phyloP scores from a whole-genome alignment of 2,888 invertebrate genomes.

The Aleiodes alternator region DNA sequence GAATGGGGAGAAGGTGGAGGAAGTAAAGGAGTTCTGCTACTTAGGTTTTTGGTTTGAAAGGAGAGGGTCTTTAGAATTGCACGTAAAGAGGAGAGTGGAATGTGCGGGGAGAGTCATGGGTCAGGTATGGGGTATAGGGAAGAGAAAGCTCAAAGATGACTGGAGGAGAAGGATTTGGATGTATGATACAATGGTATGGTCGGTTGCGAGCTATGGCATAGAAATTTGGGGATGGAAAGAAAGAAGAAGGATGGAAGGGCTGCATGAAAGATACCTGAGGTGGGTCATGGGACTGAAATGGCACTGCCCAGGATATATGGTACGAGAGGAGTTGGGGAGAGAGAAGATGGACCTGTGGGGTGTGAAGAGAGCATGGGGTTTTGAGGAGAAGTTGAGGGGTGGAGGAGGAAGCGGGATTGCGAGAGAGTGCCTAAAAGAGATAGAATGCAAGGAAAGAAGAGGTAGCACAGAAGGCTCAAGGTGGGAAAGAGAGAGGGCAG shows the following conservation, averaged over 20 bases:
- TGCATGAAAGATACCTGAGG: conserved; percentile 42
- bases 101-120: conserved; percentile 29
- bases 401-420: too few relatives aligned
- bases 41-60: conserved; percentile 1
- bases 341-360: too few relatives aligned
- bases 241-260: conserved; percentile 26
- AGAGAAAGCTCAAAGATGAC: too few relatives aligned
- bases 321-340: too few relatives aligned
- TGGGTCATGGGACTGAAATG: too few relatives aligned
- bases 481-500: neutral
- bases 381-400: too few relatives aligned
- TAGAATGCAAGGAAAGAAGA: neutral
- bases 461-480: conserved; percentile 1
- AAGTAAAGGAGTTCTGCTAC: neutral
- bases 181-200: conserved; percentile 10
- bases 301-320: too few relatives aligned
- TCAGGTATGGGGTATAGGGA: conserved; percentile 35
- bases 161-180: conserved; percentile 26
- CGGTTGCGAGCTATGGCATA: conserved; percentile 1
- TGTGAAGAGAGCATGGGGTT: too few relatives aligned
- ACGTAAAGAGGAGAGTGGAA: conserved; percentile 10
- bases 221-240: conserved; percentile 42
- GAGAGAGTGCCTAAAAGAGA: neutral
- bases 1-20: neutral
- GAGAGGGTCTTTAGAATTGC: neutral